These are phyloP conservation scores for Sinocyclocheilus maitianheensis DNA, from an alignment of 2,113 vertebrate species.

Conservation along the genomic window DNA sequence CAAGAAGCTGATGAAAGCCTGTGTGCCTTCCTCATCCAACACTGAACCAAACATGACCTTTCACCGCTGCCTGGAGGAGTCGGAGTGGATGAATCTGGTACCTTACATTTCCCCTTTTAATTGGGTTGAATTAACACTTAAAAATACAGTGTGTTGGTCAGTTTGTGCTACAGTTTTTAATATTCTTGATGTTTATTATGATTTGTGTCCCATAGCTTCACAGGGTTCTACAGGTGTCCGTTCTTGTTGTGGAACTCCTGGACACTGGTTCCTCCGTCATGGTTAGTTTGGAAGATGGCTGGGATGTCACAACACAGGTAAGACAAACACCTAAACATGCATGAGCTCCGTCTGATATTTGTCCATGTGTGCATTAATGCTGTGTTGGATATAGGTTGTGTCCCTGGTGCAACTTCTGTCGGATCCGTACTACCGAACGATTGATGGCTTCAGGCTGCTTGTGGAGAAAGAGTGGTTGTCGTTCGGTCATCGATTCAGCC, in stretches of 20 bases:
- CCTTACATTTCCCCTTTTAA: constrained; percentile 38
- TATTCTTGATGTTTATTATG: constrained; percentile 16
- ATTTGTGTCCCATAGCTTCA: constrained; percentile 78
- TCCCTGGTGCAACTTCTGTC: constrained; percentile 94
- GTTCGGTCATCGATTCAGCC: constrained; percentile 94
- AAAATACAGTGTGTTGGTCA: neutral
- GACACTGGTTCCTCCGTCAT: constrained; percentile 90
- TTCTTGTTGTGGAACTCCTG: constrained; percentile 92
- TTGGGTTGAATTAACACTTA: neutral
- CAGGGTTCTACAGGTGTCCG: constrained; percentile 92
- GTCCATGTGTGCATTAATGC: constrained; percentile 40
- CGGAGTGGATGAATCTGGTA: constrained; percentile 93
- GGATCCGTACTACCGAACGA: constrained; percentile 92
- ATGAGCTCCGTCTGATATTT: neutral
- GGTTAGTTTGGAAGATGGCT: constrained; percentile 96
- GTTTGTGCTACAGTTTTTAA: neutral
- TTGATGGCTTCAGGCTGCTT: constrained; percentile 93
- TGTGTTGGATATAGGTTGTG: constrained; percentile 80
- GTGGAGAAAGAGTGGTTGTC: constrained; percentile 99
- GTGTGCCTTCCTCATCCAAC: constrained; percentile 78
- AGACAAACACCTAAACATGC: neutral
- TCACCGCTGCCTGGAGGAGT: constrained; percentile 89
- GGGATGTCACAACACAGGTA: constrained; percentile 98
- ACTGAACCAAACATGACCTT: constrained; percentile 67
- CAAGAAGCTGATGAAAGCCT: constrained; percentile 97